Evolutionary conservation across 1,140 invertebrate species (phyloP).

Genomic region (Aphelinus atriplicis): DNA sequence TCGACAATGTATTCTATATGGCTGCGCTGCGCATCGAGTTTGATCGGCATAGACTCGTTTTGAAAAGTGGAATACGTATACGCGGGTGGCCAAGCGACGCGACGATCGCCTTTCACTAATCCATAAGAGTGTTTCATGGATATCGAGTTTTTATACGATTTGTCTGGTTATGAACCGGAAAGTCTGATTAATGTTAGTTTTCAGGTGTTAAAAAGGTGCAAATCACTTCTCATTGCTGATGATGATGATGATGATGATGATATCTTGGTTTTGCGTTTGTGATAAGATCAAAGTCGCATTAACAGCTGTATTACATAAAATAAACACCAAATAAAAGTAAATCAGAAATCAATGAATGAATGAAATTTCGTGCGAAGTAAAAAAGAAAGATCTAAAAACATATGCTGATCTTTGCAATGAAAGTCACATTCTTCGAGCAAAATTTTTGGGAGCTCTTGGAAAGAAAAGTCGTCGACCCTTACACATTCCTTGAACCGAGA

Average conservation of each 20-base stretch:
- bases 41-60: slow-evolving; percentile 45
- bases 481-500: slow-evolving; percentile 5
- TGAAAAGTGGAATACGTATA: slow-evolving; percentile 8
- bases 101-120: slow-evolving; percentile 36
- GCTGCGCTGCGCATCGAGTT: slow-evolving; percentile 41
- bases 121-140: slow-evolving; percentile 51
- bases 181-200: too few relatives aligned
- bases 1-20: not conserved
- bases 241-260: too few relatives aligned
- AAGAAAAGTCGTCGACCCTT: slow-evolving; percentile 21
- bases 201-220: too few relatives aligned
- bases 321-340: too few relatives aligned
- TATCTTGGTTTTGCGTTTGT: too few relatives aligned
- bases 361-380: slow-evolving; percentile 37
- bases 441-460: slow-evolving; percentile 9
- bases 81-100: slow-evolving; percentile 11
- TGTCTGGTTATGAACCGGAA: too few relatives aligned
- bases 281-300: too few relatives aligned
- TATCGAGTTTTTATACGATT: too few relatives aligned
- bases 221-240: too few relatives aligned
- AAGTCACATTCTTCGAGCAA: not conserved
- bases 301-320: too few relatives aligned
- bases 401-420: not conserved
- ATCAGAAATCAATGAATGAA: too few relatives aligned
- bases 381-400: not conserved